Evolutionary conservation across 2,888 invertebrate genomes (phyloP).

Genomic region (Melolontha melolontha): DNA sequence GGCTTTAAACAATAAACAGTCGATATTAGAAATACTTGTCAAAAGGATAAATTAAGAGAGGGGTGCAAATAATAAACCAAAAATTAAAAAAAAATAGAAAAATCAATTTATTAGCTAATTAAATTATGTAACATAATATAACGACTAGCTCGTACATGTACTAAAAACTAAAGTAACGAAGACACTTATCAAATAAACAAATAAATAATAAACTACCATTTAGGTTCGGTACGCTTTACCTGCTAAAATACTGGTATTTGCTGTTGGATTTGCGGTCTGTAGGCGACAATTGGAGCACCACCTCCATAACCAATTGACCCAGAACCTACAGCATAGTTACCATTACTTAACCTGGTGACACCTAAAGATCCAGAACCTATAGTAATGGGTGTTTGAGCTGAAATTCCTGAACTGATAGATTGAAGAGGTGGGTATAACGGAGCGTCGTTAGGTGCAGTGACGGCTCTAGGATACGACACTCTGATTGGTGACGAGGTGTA

Average conservation of each 20-base stretch:
- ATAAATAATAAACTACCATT: conserved; percentile 5
- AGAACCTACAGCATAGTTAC: conserved; percentile 61
- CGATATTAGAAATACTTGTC: no score
- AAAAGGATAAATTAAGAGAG: no score
- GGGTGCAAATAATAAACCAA: no score
- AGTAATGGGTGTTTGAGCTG: conserved; percentile 56
- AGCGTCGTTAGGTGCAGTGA: conserved; percentile 15
- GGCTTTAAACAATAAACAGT: no score
- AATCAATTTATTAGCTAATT: conserved; percentile 36
- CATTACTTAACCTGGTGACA: conserved; percentile 60
- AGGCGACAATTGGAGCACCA: conserved; percentile 20
- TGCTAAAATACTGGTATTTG: conserved; percentile 24
- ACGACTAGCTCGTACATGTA: conserved; percentile 24
- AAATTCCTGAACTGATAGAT: neutral
- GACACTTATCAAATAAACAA: conserved; percentile 9
- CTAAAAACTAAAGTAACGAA: conserved; percentile 2
- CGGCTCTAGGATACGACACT: conserved; percentile 14
- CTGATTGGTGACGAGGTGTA: neutral
- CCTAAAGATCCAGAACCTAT: conserved; percentile 61
- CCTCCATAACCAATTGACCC: conserved; percentile 60
- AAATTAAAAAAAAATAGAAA: neutral
- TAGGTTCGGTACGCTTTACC: neutral
- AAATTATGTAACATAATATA: conserved; percentile 15
- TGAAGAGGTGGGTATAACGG: conserved; percentile 31
- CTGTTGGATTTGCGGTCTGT: conserved; percentile 11